A percentile compares a stretch with the other conserved stretches of the same genome.
phyloP scores from a whole-genome alignment of 2,113 vertebrate genomes.

The Pholis gunnellus region DNA sequence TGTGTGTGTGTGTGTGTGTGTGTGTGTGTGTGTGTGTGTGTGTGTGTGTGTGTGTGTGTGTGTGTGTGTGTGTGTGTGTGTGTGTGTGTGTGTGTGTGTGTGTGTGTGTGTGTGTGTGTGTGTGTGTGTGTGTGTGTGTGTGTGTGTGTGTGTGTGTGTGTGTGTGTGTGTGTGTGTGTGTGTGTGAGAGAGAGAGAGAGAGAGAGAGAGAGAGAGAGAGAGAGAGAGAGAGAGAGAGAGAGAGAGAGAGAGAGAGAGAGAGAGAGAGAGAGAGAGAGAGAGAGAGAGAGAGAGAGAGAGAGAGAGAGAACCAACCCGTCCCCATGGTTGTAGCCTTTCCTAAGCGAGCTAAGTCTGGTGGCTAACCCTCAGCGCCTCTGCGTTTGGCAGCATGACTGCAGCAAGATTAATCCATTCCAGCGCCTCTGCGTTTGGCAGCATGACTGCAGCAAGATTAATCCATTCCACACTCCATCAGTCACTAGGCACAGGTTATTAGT shows the following conservation, averaged over 20 bases:
- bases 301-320: constrained; percentile 41
- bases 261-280: no score
- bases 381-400: constrained; percentile 74
- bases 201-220: no score
- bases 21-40: constrained; percentile 12
- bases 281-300: no score
- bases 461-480: constrained; percentile 80
- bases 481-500: constrained; percentile 79
- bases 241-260: no score
- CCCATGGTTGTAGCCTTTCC: constrained; percentile 70
- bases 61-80: constrained; percentile 4
- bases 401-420: constrained; percentile 80
- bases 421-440: constrained; percentile 70
- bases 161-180: no score
- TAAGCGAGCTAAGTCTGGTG: constrained; percentile 74
- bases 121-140: no score
- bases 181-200: no score
- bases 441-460: constrained; percentile 78
- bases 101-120: no score
- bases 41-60: background rate
- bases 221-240: no score
- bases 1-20: constrained; percentile 28
- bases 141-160: no score
- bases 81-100: no score
- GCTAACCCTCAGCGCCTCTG: constrained; percentile 73